Percentiles rank a stretch among this genome's conserved stretches.
Evolutionary conservation across 2,797 vertebrate species (phyloP).

Genomic region (Alauda arvensis): DNA sequence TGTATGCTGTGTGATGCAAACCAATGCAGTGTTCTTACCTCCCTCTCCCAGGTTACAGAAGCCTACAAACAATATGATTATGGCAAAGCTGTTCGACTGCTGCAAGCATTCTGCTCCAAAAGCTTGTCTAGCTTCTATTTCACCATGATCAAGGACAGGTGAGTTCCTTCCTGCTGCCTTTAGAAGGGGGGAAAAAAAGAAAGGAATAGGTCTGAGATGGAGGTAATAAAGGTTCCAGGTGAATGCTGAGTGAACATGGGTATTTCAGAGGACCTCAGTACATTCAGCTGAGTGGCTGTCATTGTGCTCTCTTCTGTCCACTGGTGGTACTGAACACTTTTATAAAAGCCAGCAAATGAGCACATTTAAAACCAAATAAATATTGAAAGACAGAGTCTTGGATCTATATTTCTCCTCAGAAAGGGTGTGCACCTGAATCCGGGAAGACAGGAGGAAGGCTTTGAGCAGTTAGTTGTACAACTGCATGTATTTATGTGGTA

Average conservation of each 20-base stretch:
- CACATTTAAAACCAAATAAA: not conserved
- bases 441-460: not conserved
- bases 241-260: not conserved
- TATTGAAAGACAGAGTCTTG: not conserved
- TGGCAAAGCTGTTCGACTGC: constrained; percentile 83
- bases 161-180: not conserved
- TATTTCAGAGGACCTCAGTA: not conserved
- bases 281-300: not conserved
- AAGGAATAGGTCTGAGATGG: not conserved
- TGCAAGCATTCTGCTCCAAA: constrained; percentile 85
- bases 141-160: constrained; percentile 94
- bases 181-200: not conserved
- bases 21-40: not conserved
- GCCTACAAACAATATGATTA: constrained; percentile 90
- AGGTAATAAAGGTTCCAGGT: not conserved
- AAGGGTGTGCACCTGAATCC: not conserved
- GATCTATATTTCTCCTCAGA: not conserved
- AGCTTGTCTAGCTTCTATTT: constrained; percentile 95
- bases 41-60: constrained; percentile 80
- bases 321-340: not conserved
- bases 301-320: not conserved
- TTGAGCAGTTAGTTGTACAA: not conserved
- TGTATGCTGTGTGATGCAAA: not conserved
- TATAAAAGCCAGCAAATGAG: not conserved
- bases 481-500: not conserved